A percentile compares a stretch with the other conserved stretches of the same genome.
phyloP scores from a whole-genome alignment of 1,140 invertebrate genomes.

The Drosophila gunungcola region DNA sequence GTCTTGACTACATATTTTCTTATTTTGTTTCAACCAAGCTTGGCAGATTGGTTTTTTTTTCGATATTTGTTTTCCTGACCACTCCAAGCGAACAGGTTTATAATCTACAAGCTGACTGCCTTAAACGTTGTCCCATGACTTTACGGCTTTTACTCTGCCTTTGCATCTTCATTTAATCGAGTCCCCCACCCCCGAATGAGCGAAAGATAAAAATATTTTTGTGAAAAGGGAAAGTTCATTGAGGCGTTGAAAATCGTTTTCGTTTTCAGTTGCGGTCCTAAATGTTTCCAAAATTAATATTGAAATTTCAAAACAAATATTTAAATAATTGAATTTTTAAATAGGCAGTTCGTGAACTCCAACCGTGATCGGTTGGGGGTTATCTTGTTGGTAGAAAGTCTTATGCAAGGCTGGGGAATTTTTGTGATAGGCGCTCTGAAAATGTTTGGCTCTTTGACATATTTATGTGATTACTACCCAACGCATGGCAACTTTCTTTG shows the following conservation, averaged over 20 bases:
- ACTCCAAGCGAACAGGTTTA: constrained; percentile 68
- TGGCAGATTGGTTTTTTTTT: constrained; percentile 20
- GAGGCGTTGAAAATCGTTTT: constrained; percentile 62
- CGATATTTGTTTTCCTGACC: constrained; percentile 42
- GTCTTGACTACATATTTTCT: constrained; percentile 24
- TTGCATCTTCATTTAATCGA: constrained; percentile 76
- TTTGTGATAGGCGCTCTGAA: constrained; percentile 4
- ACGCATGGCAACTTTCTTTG: constrained; percentile 59
- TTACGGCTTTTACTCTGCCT: constrained; percentile 70
- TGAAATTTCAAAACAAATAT: constrained; percentile 65
- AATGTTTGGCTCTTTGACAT: constrained; percentile 12
- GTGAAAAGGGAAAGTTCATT: constrained; percentile 79
- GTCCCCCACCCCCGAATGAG: constrained; percentile 22
- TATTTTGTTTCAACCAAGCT: neutral
- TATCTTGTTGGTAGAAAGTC: constrained; percentile 27
- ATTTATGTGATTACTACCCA: constrained; percentile 24
- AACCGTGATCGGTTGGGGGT: constrained; percentile 2
- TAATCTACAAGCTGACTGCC: constrained; percentile 13
- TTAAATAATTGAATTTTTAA: constrained; percentile 76
- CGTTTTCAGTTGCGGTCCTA: constrained; percentile 40
- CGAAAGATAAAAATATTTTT: constrained; percentile 43
- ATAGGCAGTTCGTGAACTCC: constrained; percentile 6
- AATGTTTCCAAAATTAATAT: constrained; percentile 68
- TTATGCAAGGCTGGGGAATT: constrained; percentile 60
- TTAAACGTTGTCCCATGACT: constrained; percentile 70